Evolutionary conservation across 2,113 vertebrate genomes (phyloP), one percentile per base, ranked within the genome.

Genomic region (Melanostigma gelatinosum): DNA sequence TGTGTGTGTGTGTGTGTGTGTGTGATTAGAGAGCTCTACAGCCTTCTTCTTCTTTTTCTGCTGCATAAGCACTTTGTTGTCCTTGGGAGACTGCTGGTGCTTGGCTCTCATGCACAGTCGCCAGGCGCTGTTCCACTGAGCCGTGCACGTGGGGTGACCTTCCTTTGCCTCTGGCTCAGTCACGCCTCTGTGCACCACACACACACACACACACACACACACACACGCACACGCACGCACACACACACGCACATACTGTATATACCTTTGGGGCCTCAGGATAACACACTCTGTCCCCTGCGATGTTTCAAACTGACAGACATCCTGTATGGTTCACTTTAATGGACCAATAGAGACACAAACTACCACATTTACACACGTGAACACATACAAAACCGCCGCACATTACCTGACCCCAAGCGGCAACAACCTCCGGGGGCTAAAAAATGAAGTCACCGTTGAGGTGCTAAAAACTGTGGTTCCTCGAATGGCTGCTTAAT

Each of bases 21-120:
- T 70, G 72, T 66, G 65, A 87, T 86, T 82, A 80, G 64, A 89
- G 81, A 83, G 83, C 83, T 80, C 79, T 70, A 81, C 50, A 71
- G 84, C 88, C 82, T 83, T 80, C 73, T 80, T 77, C 72, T 68
- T 84, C 84, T 85, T 88, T 88, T 91, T 88, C 82, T 79, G 88
- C 85, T 89, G 80, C 83, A 92, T 93, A 93, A 93, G 92, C 93
- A 94, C 88, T 94, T 94, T 93, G 91, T 93, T 92, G 93, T 94
- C 93, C 93, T 94, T 94, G 93, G 72, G 87, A 94, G 91, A 87
- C 92, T 88, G 90, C 91, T 91, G 90, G 91, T 91, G 89, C 91
- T 91, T 84, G 83, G 92, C 93, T 90, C 75, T 87, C 70, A 64
- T 75, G 92, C 92, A 90, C 86, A 71, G 72, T 87, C 67, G 34